Evolutionary conservation across 2,113 vertebrate genomes (phyloP).

Genomic region (Odocoileus virginianus): DNA sequence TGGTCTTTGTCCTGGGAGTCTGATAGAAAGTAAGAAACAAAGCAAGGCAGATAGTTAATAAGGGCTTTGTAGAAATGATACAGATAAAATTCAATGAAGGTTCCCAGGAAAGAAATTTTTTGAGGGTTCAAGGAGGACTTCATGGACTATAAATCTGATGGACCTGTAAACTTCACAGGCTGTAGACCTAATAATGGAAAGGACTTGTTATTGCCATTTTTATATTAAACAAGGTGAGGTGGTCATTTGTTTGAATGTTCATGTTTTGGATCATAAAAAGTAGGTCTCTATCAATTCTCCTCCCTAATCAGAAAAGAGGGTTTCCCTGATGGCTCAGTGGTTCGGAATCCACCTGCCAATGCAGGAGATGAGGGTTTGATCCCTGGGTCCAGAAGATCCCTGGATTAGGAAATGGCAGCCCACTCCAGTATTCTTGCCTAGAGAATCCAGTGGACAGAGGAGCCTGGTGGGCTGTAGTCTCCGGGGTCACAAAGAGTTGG

Average conservation of each 20-base stretch:
- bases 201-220: background rate
- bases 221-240: background rate
- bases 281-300: background rate
- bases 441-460: background rate
- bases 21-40: background rate
- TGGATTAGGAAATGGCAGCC: background rate
- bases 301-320: background rate
- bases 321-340: background rate
- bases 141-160: background rate
- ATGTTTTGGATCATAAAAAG: background rate
- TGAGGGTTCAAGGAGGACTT: background rate
- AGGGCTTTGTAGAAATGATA: background rate
- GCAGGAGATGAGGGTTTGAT: background rate
- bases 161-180: background rate
- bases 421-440: background rate
- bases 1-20: background rate
- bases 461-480: background rate
- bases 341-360: background rate
- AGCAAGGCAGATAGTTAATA: background rate
- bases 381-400: background rate
- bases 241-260: background rate
- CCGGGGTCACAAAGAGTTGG: background rate
- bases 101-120: background rate
- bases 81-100: background rate
- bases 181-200: background rate